Evolutionary conservation across 2,888 invertebrate species (phyloP).

Genomic region (Aspidiotus rigidus): DNA sequence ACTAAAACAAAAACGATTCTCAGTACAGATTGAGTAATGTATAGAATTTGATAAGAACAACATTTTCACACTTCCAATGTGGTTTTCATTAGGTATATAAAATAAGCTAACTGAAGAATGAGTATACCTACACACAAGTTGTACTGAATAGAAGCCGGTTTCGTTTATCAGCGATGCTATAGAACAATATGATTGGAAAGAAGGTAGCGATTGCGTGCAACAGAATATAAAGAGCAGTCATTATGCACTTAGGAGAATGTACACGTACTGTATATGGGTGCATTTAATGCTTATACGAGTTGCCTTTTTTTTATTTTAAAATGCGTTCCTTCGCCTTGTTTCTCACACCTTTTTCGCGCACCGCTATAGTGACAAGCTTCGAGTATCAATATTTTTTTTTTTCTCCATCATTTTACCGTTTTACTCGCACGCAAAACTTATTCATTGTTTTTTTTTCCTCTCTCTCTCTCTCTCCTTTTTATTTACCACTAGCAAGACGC

Average conservation of each 20-base stretch:
- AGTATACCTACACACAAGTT: slow-evolving; percentile 9
- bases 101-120: slow-evolving; percentile 12
- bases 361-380: not conserved
- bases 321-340: not conserved
- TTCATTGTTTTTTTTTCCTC: not conserved
- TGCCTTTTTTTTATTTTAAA: not conserved
- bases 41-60: slow-evolving; percentile 32
- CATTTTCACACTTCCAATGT: slow-evolving; percentile 32
- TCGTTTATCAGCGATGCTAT: slow-evolving; percentile 17
- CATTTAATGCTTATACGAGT: not conserved
- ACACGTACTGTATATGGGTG: not conserved
- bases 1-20: not conserved
- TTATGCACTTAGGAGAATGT: slow-evolving; percentile 23
- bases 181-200: slow-evolving; percentile 32
- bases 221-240: slow-evolving; percentile 33
- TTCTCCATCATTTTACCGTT: not conserved
- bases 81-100: slow-evolving; percentile 17
- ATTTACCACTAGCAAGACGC: too few species aligned
- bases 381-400: not conserved
- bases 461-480: not conserved
- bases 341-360: not conserved
- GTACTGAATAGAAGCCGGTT: slow-evolving; percentile 21
- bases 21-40: slow-evolving; percentile 27
- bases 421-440: not conserved
- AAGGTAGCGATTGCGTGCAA: slow-evolving; percentile 33